Conservation (phyloP, 2,888 invertebrate genomes). For the Chaitophorus viminalis region DNA sequence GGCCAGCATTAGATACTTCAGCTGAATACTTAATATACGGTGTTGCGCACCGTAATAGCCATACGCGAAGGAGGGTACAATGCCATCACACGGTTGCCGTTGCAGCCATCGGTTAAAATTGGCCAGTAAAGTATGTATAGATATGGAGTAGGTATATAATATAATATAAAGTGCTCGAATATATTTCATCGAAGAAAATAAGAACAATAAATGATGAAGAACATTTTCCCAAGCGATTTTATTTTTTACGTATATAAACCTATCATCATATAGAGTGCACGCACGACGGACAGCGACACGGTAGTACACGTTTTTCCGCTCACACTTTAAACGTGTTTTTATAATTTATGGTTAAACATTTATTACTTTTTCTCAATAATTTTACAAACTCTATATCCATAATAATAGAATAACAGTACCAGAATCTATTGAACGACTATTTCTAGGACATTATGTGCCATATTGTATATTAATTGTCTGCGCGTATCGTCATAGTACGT, state of each 20-base stretch:
- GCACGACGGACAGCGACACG: neutral
- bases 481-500: no score
- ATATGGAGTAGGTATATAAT: neutral
- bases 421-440: no score
- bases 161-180: neutral
- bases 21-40: conserved; percentile 43
- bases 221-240: neutral
- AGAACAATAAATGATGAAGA: neutral
- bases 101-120: neutral
- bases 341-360: no score
- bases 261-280: neutral
- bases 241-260: neutral
- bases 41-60: neutral
- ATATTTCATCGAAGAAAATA: neutral
- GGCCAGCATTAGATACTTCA: conserved; percentile 34
- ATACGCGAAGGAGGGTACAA: neutral
- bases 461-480: no score
- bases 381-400: no score
- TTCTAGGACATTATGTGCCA: no score
- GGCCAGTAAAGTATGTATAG: neutral
- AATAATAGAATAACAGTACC: no score
- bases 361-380: no score
- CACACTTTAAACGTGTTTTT: no score
- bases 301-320: no score
- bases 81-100: neutral